Base-by-base conservation (phyloP, 1,140 invertebrate species). In the Pachyrhynchus sulphureomaculatus region DNA sequence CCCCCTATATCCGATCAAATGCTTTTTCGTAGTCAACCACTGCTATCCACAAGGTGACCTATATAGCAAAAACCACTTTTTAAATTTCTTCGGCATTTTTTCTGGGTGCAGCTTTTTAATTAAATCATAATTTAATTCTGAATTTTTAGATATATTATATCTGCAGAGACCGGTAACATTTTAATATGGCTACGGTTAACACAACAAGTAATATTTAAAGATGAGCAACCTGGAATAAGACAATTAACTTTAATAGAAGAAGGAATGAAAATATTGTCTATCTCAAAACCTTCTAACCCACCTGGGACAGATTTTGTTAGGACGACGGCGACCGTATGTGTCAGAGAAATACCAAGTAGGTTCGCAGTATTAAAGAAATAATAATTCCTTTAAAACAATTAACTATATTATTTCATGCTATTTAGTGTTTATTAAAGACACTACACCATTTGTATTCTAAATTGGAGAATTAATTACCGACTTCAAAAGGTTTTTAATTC, bases 131-230 rank as follows among this genome's bases (percentile, higher is more conserved):
- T 55, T 58, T 29, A 29, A 24, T 1, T n/a, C n/a, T n/a, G 23
- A 47, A 12, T 66, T 66, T 75, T 52, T 52, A 86, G 85, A 55
- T 86, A 85, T 67, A 90, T 98, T 0, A 81, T 96, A 10, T 93
- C 93, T 0, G 89, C 92, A 0, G 96, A 98, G 74, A 96, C 93
- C 1, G 95, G 94, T 0, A 92, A 93, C 70, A 81, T 98, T 20
- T 76, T 98, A 0, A 86, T 98, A 20, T 99, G 96, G 96, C 90
- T 95, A 68, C 81, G 93, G n/a, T 49, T 86, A 29, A 89, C 88
- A 0, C 86, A 91, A 64, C 84, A 89, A 76, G 93, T 95, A 0
- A 76, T 93, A 33, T 93, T 87, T 67, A 90, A 92, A 79, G 86
- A 92, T 70, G 86, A 89, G 68, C 91, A 96, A 72, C 86, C 86